Conservation (phyloP, 2,113 vertebrate genomes). For the Nanger granti region DNA sequence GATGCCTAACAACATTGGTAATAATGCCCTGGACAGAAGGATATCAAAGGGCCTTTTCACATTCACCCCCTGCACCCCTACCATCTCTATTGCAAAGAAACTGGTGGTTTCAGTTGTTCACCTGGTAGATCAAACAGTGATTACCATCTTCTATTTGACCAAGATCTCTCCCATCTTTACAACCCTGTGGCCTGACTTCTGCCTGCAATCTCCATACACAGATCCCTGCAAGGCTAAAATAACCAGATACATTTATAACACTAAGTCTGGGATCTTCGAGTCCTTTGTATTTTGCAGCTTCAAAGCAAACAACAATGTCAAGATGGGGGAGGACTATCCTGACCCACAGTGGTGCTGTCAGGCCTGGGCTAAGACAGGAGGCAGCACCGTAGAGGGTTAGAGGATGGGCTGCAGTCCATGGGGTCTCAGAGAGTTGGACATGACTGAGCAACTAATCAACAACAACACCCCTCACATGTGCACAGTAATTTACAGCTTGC, state of each 20-base stretch:
- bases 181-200: neutral
- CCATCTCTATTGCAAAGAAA: neutral
- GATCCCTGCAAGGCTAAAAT: neutral
- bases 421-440: neutral
- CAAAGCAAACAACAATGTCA: neutral
- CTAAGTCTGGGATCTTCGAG: neutral
- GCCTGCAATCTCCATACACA: neutral
- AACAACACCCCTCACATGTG: accelerated
- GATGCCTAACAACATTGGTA: neutral
- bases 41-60: neutral
- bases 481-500: neutral
- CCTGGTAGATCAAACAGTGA: neutral
- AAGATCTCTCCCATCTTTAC: neutral
- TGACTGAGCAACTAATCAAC: neutral
- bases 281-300: neutral
- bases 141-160: neutral
- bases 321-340: neutral
- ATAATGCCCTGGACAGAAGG: neutral
- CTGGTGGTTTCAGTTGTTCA: neutral
- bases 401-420: neutral
- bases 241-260: neutral
- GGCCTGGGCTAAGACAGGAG: neutral
- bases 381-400: neutral
- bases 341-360: neutral
- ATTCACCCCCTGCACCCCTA: neutral